Base-by-base conservation (phyloP, 1,140 invertebrate species). In the Solenopsis fugax region DNA sequence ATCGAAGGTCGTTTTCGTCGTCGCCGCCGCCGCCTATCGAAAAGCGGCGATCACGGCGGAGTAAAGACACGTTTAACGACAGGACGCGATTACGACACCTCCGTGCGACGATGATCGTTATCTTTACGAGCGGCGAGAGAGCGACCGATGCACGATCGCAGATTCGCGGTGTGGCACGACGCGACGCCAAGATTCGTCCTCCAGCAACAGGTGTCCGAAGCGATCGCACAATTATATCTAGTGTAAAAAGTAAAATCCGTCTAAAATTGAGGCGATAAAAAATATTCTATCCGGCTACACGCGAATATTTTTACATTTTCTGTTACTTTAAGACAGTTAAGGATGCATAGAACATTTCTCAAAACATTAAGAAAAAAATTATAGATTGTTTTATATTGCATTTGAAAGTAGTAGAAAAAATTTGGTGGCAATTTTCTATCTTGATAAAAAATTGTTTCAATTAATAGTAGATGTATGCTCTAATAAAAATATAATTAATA, bases 81-180 rank as follows among this genome's bases (percentile, higher is more conserved):
- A 77, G 71, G 75, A 77, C 71, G 87, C 77, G 87, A 85, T 92
- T 92, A 90, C 87, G 88, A 92, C 91, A 92, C 90, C 87, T 86
- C 73, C 65, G 88, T 48, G 89, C 82, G 88, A 90, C 87, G 84
- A 89, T 80, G 91, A 92, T 92, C 82, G 71, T 87, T 91, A 92
- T 92, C 91, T 91, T 92, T 90, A 91, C 87, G 91, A 91, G 85
- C 77, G 88, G 85, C 85, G 86, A 87, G 86, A 88, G 76, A 78
- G 82, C 65, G 82, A 81, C n/a, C 10, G 45, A 67, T 71, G 37
- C 73, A 54, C 41, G 67, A 84, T 72, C 58, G 67, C 64, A 65
- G 86, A 84, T 87, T 86, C 34, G 77, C 29, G 45, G 29, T 18
- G 48, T 18, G 60, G 18, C 45, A 50, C 34, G 41, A 12, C 45